Percentiles rank a stretch among this genome's conserved stretches.
Conservation (phyloP, 1,140 invertebrate genomes). For the Drosophila nannoptera region DNA sequence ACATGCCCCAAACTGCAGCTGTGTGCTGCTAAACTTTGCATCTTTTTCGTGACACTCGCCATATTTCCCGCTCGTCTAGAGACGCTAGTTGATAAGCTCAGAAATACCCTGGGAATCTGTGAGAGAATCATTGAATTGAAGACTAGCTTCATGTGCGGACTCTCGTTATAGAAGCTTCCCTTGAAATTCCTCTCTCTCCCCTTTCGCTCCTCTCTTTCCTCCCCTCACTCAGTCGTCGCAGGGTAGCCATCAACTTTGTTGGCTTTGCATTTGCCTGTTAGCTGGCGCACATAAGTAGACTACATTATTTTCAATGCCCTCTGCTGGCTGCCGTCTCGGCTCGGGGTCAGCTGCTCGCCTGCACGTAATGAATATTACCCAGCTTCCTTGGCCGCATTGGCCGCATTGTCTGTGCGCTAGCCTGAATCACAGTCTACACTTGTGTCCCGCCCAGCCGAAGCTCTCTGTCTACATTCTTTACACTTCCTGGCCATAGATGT, state of each 20-base stretch:
- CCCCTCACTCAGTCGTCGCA: neutral
- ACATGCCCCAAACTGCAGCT: slow-evolving; percentile 34
- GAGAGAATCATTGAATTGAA: no score
- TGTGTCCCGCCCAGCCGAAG: neutral
- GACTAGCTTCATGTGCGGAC: no score
- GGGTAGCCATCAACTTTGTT: slow-evolving; percentile 15
- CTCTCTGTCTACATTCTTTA: slow-evolving; percentile 1
- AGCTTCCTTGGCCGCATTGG: slow-evolving; percentile 29
- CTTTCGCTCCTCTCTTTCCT: neutral
- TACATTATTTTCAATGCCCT: slow-evolving; percentile 28
- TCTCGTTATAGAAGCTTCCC: no score
- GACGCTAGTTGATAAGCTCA: no score
- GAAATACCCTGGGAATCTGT: no score
- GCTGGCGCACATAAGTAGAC: slow-evolving; percentile 36
- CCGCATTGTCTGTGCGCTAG: slow-evolving; percentile 26
- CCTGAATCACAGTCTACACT: slow-evolving; percentile 6
- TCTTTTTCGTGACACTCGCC: slow-evolving; percentile 51
- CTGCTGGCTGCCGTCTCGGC: slow-evolving; percentile 15
- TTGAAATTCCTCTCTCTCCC: neutral
- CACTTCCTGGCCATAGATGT: slow-evolving; percentile 33
- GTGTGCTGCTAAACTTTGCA: slow-evolving; percentile 57
- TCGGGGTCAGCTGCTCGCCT: slow-evolving; percentile 41
- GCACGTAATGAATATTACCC: slow-evolving; percentile 52
- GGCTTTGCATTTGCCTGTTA: slow-evolving; percentile 35
- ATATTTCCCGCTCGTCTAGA: neutral